Evolutionary conservation across 2,113 vertebrate genomes (phyloP).

Genomic region (Lepisosteus osseus): DNA sequence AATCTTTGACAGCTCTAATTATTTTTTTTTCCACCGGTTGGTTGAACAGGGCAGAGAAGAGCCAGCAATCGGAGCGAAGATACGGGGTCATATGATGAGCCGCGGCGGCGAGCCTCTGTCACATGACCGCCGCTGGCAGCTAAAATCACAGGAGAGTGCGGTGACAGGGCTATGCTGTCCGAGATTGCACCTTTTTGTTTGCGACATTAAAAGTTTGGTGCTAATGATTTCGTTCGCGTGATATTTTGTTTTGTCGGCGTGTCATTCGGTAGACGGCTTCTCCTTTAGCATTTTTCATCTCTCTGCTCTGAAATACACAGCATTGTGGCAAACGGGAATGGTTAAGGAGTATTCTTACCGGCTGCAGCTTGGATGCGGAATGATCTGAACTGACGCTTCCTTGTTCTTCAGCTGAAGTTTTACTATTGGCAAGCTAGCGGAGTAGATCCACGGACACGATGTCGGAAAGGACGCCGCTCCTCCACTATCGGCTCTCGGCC

Average conservation of each 20-base stretch:
- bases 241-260: too few species aligned
- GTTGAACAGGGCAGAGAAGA: background rate
- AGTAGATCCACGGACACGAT: slow-evolving; percentile 29
- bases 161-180: too few species aligned
- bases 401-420: background rate
- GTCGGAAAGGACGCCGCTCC: slow-evolving; percentile 77
- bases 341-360: too few species aligned
- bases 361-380: background rate
- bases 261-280: too few species aligned
- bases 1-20: background rate
- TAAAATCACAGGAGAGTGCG: too few species aligned
- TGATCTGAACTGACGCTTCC: background rate
- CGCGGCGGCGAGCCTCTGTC: slow-evolving; percentile 13
- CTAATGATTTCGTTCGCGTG: too few species aligned
- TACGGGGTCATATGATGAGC: slow-evolving; percentile 25
- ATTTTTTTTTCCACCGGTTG: background rate
- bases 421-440: slow-evolving; percentile 5
- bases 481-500: slow-evolving; percentile 77
- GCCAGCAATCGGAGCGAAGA: slow-evolving; percentile 19
- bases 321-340: too few species aligned
- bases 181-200: too few species aligned
- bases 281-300: too few species aligned
- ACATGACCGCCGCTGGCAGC: slow-evolving; percentile 24
- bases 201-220: too few species aligned
- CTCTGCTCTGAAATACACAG: too few species aligned